phyloP scores from a whole-genome alignment of 2,113 vertebrate species.

The Bufo gargarizans region DNA sequence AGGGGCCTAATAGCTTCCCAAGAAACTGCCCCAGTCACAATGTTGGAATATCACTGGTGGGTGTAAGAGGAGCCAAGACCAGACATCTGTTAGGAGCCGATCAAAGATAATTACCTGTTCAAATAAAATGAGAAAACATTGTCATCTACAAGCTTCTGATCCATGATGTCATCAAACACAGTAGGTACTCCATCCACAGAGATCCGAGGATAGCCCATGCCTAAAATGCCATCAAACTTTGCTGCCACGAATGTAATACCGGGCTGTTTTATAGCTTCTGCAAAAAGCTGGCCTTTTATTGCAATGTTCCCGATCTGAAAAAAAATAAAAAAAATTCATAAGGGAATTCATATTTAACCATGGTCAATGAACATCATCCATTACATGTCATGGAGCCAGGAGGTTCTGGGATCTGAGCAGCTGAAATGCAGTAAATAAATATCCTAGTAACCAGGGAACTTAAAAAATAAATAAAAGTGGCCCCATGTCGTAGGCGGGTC shows the following conservation, averaged over 20 bases:
- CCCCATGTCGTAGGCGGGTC: no score
- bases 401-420: no score
- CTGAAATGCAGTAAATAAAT: no score
- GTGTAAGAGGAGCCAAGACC: no score
- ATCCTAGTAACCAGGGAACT: no score
- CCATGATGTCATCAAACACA: slow-evolving; percentile 91
- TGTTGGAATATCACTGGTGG: no score
- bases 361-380: background rate
- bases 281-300: slow-evolving; percentile 82
- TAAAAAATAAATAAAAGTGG: no score
- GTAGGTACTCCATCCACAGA: slow-evolving; percentile 82
- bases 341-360: background rate
- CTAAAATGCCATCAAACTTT: slow-evolving; percentile 95
- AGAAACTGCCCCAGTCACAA: no score
- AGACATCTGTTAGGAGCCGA: no score
- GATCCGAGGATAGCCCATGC: slow-evolving; percentile 88
- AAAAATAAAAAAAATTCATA: background rate
- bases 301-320: slow-evolving; percentile 70
- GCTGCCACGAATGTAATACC: slow-evolving; percentile 88
- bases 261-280: slow-evolving; percentile 91
- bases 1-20: no score
- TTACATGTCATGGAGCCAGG: background rate
- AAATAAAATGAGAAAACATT: slow-evolving; percentile 96
- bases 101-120: slow-evolving; percentile 80
- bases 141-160: slow-evolving; percentile 82